Conservation (phyloP, 1,140 invertebrate species). For the Kradibia gibbosae region DNA sequence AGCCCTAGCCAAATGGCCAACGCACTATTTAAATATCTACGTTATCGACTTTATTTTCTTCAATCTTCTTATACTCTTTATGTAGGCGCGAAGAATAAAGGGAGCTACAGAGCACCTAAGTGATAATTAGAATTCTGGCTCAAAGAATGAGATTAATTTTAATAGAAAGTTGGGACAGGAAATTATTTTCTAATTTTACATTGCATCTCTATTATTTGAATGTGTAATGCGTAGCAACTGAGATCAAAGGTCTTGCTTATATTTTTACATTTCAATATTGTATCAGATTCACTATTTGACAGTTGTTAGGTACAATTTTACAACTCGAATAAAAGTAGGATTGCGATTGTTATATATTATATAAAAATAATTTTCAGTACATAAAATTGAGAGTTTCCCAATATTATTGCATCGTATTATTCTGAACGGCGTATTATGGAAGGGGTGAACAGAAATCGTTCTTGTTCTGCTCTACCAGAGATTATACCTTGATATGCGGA, state of each 20-base stretch:
- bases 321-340: too few relatives aligned
- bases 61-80: slow-evolving; percentile 16
- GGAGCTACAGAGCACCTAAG: neutral
- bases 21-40: neutral
- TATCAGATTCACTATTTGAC: too few relatives aligned
- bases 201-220: too few relatives aligned
- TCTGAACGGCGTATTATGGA: neutral
- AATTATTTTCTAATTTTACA: neutral
- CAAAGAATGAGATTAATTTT: neutral
- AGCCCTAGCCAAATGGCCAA: neutral
- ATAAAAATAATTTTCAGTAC: too few relatives aligned
- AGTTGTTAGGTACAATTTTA: too few relatives aligned
- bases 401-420: slow-evolving; percentile 4
- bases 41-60: neutral
- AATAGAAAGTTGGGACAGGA: neutral
- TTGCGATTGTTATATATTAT: too few relatives aligned
- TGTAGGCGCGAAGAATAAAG: neutral
- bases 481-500: slow-evolving; percentile 24
- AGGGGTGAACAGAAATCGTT: slow-evolving; percentile 46
- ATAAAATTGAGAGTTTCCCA: too few relatives aligned
- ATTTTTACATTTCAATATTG: too few relatives aligned
- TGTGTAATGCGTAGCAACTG: too few relatives aligned
- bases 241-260: too few relatives aligned
- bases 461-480: slow-evolving; percentile 53
- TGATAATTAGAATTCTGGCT: neutral